Percentiles rank a stretch among this genome's conserved stretches.
phyloP scores from a whole-genome alignment of 2,888 invertebrate species.

The Idaea biselata region DNA sequence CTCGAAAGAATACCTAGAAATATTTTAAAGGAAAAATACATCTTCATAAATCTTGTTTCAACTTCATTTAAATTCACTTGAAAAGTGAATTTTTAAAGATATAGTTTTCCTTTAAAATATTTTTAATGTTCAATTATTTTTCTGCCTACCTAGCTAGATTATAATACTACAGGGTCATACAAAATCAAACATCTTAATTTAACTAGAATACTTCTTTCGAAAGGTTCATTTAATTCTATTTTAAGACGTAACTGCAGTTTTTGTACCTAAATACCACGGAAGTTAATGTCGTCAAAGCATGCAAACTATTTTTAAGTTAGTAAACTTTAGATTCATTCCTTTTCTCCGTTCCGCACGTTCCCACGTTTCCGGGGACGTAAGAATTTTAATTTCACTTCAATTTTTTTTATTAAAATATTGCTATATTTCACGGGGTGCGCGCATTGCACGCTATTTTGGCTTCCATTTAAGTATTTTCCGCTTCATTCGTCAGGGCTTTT shows the following conservation, averaged over 20 bases:
- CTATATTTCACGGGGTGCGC: constrained; percentile 70
- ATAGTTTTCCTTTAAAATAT: no score
- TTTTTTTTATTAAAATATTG: constrained; percentile 57
- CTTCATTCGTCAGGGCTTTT: constrained; percentile 74
- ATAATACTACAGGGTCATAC: no score
- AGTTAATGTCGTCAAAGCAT: constrained; percentile 39
- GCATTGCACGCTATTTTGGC: constrained; percentile 69
- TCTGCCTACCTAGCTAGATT: no score
- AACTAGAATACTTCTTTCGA: no score
- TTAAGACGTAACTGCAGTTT: constrained; percentile 8
- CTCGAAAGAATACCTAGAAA: no score
- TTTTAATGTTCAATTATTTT: no score
- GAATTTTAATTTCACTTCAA: constrained; percentile 63
- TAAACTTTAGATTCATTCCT: constrained; percentile 53
- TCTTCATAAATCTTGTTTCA: no score
- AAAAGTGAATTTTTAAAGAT: no score
- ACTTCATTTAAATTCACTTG: no score
- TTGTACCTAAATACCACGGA: constrained; percentile 26
- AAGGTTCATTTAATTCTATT: neutral
- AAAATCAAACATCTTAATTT: no score
- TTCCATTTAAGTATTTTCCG: constrained; percentile 79
- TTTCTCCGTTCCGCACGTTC: constrained; percentile 61
- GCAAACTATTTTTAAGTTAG: constrained; percentile 51
- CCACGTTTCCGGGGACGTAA: constrained; percentile 55
- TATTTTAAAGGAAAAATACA: no score